Conservation (phyloP, 1,140 invertebrate genomes). For the Diprion similis region DNA sequence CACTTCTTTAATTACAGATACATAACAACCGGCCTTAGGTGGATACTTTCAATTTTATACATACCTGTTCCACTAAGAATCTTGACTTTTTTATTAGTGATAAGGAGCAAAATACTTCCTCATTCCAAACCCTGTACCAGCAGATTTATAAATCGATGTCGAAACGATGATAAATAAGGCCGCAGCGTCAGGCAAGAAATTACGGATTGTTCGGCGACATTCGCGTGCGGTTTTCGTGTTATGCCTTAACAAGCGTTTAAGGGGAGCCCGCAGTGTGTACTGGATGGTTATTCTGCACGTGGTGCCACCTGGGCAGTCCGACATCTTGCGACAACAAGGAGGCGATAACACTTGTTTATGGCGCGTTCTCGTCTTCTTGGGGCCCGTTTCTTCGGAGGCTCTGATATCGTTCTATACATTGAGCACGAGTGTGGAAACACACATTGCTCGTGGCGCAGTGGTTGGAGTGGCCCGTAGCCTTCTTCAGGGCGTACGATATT, state of each 20-base stretch:
- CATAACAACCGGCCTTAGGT: no score
- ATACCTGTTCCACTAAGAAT: no score
- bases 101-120: no score
- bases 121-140: no score
- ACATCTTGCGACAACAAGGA: constrained; percentile 30
- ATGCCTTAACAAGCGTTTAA: not conserved
- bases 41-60: no score
- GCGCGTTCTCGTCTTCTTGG: constrained; percentile 20
- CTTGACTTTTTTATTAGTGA: no score
- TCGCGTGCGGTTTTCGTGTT: not conserved
- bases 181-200: no score
- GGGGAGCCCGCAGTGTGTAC: no score
- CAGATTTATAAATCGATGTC: no score
- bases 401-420: not conserved
- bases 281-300: not conserved
- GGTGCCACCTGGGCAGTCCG: not conserved
- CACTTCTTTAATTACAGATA: no score
- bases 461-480: not conserved
- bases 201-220: no score
- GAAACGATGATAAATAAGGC: no score
- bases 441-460: not conserved
- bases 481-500: constrained; percentile 5
- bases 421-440: not conserved
- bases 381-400: not conserved
- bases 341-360: constrained; percentile 46